A percentile compares a stretch with the other conserved stretches of the same genome.
phyloP scores from a whole-genome alignment of 1,140 invertebrate species.

The Seison nebaliae region DNA sequence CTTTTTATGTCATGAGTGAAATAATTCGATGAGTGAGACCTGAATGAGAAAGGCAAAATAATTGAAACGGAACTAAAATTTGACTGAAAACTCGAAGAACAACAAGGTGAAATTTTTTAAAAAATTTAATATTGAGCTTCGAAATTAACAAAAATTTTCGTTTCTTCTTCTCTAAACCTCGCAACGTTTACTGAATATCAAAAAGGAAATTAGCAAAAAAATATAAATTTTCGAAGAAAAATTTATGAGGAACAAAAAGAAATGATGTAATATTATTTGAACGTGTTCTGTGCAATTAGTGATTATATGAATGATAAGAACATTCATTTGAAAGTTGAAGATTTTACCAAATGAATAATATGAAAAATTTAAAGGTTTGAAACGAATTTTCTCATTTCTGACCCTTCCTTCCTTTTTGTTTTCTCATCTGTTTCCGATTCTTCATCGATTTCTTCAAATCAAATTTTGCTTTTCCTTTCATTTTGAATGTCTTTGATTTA shows the following conservation, averaged over 20 bases:
- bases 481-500: conserved; percentile 1
- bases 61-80: too few relatives aligned
- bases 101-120: too few relatives aligned
- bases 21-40: too few relatives aligned
- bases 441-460: neutral
- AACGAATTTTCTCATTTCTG: too few relatives aligned
- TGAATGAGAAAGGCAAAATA: too few relatives aligned
- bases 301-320: neutral
- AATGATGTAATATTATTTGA: neutral
- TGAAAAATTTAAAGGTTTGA: conserved; percentile 1
- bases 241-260: neutral
- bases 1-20: too few relatives aligned
- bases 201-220: neutral
- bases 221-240: neutral
- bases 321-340: neutral
- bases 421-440: neutral
- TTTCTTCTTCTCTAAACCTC: neutral
- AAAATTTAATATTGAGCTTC: neutral
- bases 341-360: neutral
- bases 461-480: conserved; percentile 1
- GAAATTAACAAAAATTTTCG: neutral
- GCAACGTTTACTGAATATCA: neutral
- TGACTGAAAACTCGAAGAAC: too few relatives aligned
- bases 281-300: neutral
- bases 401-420: neutral